Evolutionary conservation across 2,797 vertebrate genomes (phyloP), one percentile per base, ranked within the genome.

Genomic region (Thunnus albacares): DNA sequence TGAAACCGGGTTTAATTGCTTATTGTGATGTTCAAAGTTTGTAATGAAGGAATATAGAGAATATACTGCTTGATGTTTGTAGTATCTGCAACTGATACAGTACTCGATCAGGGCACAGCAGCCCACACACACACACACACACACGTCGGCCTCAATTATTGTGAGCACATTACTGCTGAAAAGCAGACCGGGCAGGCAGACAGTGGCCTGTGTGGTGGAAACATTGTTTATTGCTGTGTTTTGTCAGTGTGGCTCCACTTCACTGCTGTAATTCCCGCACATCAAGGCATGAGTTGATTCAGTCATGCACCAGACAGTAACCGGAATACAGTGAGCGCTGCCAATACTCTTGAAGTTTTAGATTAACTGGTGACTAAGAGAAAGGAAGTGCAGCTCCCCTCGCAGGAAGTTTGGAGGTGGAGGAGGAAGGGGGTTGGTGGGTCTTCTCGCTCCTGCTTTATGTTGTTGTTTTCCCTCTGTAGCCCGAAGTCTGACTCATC

Each of bases 401-500:
- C 55, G 2, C 43, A 20, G 67, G 71, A 80, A 77, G 77, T 70
- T 84, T 57, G 35, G 4, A 78, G 80, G 65, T 65, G 71, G 53
- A 58, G 43, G 52, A 30, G 47, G 68, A 10, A 28, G 43, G 38
- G 38, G 55, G 65, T 26, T 30, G 22, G 59, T 61, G 65, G 71
- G 30, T 80, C 69, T 75, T 73, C 73, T 52, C 70, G 81, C 52
- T 69, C 35, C 61, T 74, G 63, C 70, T 82, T 90, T 88, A 85
- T 86, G 77, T 88, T 90, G 87, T 87, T 91, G 87, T 92, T 92
- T 85, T 90, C 75, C 69, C 82, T 81, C 75, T 63, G 78, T 77
- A 89, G 84, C 63, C 75, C 30, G 38, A 63, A 77, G 91, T 88
- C 92, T 94, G 91, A 94, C 89, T 94, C 93, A 94, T 93, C 93